These are phyloP conservation scores for Blennius ocellaris DNA, from an alignment of 2,113 vertebrate species.

Conservation along the genomic window DNA sequence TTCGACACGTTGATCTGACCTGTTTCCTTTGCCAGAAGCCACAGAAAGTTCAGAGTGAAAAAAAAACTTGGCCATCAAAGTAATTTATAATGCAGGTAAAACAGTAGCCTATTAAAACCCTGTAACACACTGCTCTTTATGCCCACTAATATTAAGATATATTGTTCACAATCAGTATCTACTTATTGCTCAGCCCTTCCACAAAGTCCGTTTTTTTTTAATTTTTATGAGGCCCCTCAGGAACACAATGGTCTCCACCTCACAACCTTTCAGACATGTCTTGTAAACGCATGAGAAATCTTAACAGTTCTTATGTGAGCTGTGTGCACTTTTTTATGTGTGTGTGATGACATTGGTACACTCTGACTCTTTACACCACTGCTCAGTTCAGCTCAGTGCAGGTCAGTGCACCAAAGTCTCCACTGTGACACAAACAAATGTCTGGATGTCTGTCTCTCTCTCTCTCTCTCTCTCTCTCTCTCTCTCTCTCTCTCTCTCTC, in stretches of 20 bases:
- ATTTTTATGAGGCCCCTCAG: too few species aligned
- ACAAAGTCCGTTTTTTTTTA: too few species aligned
- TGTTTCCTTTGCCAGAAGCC: background rate
- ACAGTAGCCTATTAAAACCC: too few species aligned
- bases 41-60: too few species aligned
- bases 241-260: too few species aligned
- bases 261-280: constrained; percentile 15
- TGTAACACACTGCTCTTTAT: too few species aligned
- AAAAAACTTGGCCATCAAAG: too few species aligned
- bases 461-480: constrained; percentile 61
- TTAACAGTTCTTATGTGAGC: constrained; percentile 8
- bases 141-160: too few species aligned
- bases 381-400: constrained; percentile 45
- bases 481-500: constrained; percentile 68
- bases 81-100: too few species aligned
- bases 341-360: constrained; percentile 16
- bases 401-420: constrained; percentile 74
- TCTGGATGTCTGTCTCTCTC: constrained; percentile 74
- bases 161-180: too few species aligned
- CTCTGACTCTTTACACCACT: constrained; percentile 1
- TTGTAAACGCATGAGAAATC: constrained; percentile 23
- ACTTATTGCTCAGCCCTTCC: too few species aligned
- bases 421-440: constrained; percentile 81
- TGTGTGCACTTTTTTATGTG: constrained; percentile 8
- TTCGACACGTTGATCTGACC: background rate